These are phyloP conservation scores for Polydrusus tereticollis DNA, from an alignment of 2,888 invertebrate genomes.

Conservation along the genomic window DNA sequence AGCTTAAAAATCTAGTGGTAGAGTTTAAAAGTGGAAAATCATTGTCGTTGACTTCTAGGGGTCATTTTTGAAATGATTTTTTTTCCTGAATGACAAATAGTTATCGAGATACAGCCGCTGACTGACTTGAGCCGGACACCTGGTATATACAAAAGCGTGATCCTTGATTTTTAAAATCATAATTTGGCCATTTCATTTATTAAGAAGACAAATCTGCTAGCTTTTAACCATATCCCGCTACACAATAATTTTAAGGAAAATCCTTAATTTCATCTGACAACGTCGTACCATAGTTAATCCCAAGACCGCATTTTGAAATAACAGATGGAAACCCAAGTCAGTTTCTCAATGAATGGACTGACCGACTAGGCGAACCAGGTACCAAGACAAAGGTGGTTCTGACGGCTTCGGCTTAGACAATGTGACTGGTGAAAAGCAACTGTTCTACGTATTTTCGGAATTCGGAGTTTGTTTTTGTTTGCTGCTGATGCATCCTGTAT, in stretches of 20 bases:
- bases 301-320: slow-evolving; percentile 22
- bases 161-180: too few species aligned
- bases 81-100: too few species aligned
- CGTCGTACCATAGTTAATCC: not conserved
- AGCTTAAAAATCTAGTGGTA: too few species aligned
- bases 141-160: not conserved
- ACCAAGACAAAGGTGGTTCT: slow-evolving; percentile 21
- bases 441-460: not conserved
- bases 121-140: too few species aligned
- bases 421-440: slow-evolving; percentile 7
- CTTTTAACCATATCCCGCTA: too few species aligned
- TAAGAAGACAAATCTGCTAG: too few species aligned
- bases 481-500: too few species aligned
- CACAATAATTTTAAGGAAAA: not conserved
- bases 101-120: too few species aligned
- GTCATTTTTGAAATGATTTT: too few species aligned
- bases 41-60: too few species aligned
- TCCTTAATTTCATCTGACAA: not conserved
- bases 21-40: too few species aligned
- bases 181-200: too few species aligned
- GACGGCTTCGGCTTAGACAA: slow-evolving; percentile 14
- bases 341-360: slow-evolving; percentile 23
- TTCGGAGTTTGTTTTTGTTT: not conserved
- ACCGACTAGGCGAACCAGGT: slow-evolving; percentile 25
- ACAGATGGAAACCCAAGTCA: slow-evolving; percentile 28